Evolutionary conservation across 2,888 invertebrate species (phyloP), one percentile per base, ranked within the genome.

Genomic region (Drosophila nr. fundita): DNA sequence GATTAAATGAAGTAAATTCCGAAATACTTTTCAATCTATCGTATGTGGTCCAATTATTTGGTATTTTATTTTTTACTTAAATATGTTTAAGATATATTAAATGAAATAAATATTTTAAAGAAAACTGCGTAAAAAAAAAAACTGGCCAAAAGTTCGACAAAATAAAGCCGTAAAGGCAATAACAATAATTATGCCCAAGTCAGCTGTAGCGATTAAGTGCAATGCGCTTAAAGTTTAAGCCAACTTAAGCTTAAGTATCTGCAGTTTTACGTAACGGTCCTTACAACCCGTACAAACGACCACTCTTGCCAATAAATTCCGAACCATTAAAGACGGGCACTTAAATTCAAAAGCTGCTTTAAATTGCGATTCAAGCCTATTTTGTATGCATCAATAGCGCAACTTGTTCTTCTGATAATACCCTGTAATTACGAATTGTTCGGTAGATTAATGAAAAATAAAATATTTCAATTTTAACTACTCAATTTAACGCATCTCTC

Each of bases 271-370:
- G 29, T 30, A 24, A 29, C 29, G 11, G 50, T n/a, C 29, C 50
- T 29, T 18, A 50, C 5, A 30, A 45, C 21, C n/a, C 13, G 10
- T 21, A 5, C 13, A 38, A 13, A 38, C 7, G 5, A 10, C 27
- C 32, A 40, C 66, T 50, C n/a, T 18, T 13, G 48, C 29, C 53
- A 10, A 24, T 57, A 32, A 45, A 58, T 48, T 15, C 11, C 30
- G 27, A 32, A 24, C 13, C 32, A 40, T 30, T 50, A 50, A 38
- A 57, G 34, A 2, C 6, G 29, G n/a, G 24, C 54, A 49, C 63
- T 63, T 45, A 27, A 54, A 34, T 42, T 54, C 24, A 15, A 65
- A 52, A 45, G 24, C n/a, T 27, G 57, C 13, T 38, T 42, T 52
- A 24, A 52, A 58, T 52, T 4, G 10, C 34, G 50, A n/a, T 38